Percentiles rank a stretch among this genome's conserved stretches.
phyloP scores from a whole-genome alignment of 2,888 invertebrate species.

The Lepeophtheirus nordmannii region DNA sequence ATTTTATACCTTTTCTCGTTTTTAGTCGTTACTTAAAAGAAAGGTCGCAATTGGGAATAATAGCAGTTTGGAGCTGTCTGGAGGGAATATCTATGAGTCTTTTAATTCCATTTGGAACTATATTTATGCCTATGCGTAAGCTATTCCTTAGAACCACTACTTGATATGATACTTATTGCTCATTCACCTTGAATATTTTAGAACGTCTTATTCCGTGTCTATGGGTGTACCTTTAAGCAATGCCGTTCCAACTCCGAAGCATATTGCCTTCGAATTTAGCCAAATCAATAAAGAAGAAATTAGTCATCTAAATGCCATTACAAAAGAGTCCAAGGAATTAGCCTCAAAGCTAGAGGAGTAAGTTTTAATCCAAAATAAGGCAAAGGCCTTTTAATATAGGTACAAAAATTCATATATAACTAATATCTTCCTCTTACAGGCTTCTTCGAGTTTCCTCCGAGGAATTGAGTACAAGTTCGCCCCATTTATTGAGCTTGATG shows the following conservation, averaged over 20 bases:
- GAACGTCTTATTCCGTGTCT: background rate
- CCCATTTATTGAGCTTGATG: background rate
- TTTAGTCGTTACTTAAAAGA: background rate
- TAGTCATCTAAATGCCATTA: background rate
- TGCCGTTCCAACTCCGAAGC: background rate
- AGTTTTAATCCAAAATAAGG: background rate
- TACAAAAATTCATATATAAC: no score
- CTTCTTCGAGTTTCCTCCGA: slow-evolving; percentile 1
- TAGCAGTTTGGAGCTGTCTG: background rate
- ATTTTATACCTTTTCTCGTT: no score
- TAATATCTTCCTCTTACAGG: no score
- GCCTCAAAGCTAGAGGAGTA: background rate
- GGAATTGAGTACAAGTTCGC: background rate
- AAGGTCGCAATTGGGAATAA: background rate
- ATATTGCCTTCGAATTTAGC: background rate
- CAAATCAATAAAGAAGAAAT: background rate
- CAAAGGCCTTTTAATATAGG: background rate
- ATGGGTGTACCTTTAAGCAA: background rate
- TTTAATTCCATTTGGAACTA: slow-evolving; percentile 4
- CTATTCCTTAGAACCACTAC: no score
- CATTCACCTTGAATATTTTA: background rate
- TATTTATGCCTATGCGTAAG: background rate
- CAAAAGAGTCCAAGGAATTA: background rate
- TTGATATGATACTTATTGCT: background rate
- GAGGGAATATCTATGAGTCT: background rate